Conservation (phyloP, 2,113 vertebrate species). For the Rhodinocichla rosea region DNA sequence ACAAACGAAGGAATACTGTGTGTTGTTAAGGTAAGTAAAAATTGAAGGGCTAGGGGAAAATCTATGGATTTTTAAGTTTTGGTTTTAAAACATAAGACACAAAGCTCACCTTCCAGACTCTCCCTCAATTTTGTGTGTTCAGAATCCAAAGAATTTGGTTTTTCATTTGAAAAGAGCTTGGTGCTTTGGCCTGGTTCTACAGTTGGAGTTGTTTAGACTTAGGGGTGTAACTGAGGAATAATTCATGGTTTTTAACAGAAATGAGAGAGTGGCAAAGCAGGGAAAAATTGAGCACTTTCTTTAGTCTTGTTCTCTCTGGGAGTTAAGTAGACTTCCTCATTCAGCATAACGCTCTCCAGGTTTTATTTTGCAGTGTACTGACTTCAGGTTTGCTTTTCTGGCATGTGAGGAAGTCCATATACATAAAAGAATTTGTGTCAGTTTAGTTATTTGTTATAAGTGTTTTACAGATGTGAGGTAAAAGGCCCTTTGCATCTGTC, state of each 20-base stretch:
- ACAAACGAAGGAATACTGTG: conserved; percentile 86
- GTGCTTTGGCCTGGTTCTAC: not conserved
- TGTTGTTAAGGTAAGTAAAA: conserved; percentile 80
- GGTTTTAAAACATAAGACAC: not conserved
- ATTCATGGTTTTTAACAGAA: not conserved
- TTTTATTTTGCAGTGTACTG: not conserved
- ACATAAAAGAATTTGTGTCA: not conserved
- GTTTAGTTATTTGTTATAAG: not conserved
- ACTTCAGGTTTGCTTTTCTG: not conserved
- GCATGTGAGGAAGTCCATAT: rapidly evolving
- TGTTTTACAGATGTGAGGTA: not conserved
- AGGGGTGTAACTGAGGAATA: not conserved
- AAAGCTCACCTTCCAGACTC: not conserved
- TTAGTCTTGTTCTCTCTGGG: not conserved
- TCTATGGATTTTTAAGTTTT: not conserved
- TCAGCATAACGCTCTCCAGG: not conserved
- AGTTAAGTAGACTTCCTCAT: not conserved
- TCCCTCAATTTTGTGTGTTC: not conserved
- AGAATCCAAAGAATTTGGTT: not conserved
- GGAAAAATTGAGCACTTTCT: not conserved
- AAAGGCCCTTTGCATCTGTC: not conserved
- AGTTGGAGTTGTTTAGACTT: not conserved
- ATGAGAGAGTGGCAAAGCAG: not conserved
- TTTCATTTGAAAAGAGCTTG: not conserved
- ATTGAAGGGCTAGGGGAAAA: not conserved